Percentiles rank a stretch among this genome's conserved stretches.
Evolutionary conservation across 2,797 vertebrate genomes (phyloP).

Genomic region (Poecilia gillii): DNA sequence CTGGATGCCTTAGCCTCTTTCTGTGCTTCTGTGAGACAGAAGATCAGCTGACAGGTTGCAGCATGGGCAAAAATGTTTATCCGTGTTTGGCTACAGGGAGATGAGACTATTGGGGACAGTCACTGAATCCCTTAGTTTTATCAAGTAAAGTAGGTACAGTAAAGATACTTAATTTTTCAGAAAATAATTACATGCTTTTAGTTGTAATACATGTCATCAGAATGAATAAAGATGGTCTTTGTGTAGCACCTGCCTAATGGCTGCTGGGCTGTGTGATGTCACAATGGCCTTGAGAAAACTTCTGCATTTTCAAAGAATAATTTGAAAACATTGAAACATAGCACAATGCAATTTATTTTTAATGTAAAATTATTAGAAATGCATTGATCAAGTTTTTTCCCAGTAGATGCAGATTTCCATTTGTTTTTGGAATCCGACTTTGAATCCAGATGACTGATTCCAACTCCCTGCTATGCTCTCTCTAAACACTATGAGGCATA

Average conservation of each 20-base stretch:
- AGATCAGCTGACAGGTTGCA: constrained; percentile 54
- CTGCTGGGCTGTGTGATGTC: not conserved
- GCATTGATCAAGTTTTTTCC: not conserved
- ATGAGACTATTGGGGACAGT: constrained; percentile 2
- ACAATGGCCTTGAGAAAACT: not conserved
- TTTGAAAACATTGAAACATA: not conserved
- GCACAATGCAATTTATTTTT: not conserved
- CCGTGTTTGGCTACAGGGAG: constrained; percentile 2
- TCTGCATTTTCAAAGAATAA: not conserved
- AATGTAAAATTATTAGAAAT: not conserved
- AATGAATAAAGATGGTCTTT: not conserved
- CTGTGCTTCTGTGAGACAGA: constrained; percentile 45
- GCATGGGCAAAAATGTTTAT: constrained; percentile 11
- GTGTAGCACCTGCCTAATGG: not conserved
- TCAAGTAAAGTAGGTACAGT: not conserved
- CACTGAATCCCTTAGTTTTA: constrained; percentile 14
- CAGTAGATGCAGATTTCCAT: not conserved
- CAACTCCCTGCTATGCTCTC: too few relatives aligned
- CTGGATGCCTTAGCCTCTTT: constrained; percentile 58
- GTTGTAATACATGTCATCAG: not conserved
- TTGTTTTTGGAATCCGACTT: not conserved
- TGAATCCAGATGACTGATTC: not conserved
- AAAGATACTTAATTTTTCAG: not conserved
- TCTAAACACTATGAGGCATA: not conserved
- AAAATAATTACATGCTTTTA: not conserved